Evolutionary conservation across 2,797 vertebrate genomes (phyloP).

Genomic region (Jordanella pulchra): DNA sequence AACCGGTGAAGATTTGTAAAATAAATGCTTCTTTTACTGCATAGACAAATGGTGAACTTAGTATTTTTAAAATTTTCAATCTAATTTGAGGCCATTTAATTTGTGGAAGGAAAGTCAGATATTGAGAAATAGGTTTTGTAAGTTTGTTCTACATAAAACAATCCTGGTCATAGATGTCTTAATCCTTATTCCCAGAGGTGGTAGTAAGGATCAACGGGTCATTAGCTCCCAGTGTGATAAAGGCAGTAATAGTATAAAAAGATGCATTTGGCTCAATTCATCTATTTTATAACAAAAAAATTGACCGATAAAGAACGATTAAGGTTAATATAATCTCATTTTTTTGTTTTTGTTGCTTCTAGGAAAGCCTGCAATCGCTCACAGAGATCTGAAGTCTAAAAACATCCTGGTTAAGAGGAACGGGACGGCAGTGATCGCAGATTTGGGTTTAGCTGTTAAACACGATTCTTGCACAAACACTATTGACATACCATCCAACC

Average conservation of each 20-base stretch:
- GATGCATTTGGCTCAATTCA: neutral
- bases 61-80: neutral
- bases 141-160: neutral
- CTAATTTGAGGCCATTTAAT: neutral
- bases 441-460: conserved; percentile 95
- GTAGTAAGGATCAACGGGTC: neutral
- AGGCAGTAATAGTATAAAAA: neutral
- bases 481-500: conserved; percentile 92
- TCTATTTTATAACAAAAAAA: neutral
- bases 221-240: neutral
- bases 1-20: neutral
- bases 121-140: neutral
- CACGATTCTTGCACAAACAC: conserved; percentile 90
- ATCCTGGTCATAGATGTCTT: neutral
- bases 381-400: conserved; percentile 96
- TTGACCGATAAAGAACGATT: neutral
- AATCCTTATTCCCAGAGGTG: neutral
- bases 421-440: conserved; percentile 91
- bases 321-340: neutral
- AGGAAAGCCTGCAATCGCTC: conserved; percentile 98
- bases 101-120: neutral
- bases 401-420: conserved; percentile 97
- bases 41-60: neutral
- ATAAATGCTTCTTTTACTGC: neutral
- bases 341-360: conserved; percentile 27